Evolutionary conservation across 2,113 vertebrate genomes (phyloP).

Genomic region (Ammospiza caudacuta): DNA sequence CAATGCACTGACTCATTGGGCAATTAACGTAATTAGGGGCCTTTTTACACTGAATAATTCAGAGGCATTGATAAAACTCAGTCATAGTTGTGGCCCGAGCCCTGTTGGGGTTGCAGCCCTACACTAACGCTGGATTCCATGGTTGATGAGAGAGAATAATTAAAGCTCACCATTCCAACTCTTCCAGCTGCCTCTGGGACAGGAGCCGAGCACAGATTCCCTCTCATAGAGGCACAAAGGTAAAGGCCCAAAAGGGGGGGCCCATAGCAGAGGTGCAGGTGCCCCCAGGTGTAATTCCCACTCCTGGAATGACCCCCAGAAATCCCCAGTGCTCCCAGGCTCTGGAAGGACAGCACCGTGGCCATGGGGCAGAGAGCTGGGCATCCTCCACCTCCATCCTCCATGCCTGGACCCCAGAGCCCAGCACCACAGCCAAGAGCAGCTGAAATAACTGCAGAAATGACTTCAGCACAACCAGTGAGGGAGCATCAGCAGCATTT

Average conservation of each 20-base stretch:
- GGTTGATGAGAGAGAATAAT: rapidly evolving
- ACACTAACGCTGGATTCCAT: rapidly evolving
- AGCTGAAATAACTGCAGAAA: neutral
- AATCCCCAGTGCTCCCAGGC: neutral
- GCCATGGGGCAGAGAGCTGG: neutral
- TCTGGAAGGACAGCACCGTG: neutral
- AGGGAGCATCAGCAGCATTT: neutral
- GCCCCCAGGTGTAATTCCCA: neutral
- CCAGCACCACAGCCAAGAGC: neutral
- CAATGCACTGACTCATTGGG: rapidly evolving
- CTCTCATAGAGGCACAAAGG: too few species aligned
- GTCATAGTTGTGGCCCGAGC: rapidly evolving
- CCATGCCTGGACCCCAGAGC: neutral
- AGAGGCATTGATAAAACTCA: neutral
- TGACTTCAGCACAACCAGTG: neutral
- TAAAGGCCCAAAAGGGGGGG: neutral
- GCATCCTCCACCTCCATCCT: neutral
- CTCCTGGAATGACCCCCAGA: neutral
- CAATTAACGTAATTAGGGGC: neutral
- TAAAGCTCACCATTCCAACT: rapidly evolving
- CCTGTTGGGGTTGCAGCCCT: neutral
- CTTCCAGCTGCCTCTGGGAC: neutral
- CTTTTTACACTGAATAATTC: neutral
- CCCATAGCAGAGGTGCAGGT: neutral
- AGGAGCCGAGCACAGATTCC: rapidly evolving